Conservation (phyloP, 2,113 vertebrate species). For the Oreotragus oreotragus region DNA sequence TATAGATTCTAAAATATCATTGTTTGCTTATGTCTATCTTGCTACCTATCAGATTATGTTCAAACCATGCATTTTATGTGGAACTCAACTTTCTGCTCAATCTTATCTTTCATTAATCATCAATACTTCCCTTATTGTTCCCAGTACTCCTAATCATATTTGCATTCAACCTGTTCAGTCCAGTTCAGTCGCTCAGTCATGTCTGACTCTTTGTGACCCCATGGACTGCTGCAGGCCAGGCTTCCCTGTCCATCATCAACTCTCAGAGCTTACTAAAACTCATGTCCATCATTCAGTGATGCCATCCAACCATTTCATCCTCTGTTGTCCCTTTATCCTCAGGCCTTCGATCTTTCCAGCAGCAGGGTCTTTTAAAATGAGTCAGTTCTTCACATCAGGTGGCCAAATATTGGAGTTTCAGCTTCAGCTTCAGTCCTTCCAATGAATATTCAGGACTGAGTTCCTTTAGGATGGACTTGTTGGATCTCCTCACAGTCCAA, state of each 20-base stretch:
- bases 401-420: background rate
- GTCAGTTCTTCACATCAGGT: background rate
- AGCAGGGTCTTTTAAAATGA: background rate
- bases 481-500: background rate
- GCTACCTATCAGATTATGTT: background rate
- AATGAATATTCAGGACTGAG: background rate
- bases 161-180: background rate
- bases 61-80: background rate
- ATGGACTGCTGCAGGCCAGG: background rate
- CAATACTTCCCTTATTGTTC: background rate
- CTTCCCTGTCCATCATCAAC: background rate
- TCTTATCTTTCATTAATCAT: background rate
- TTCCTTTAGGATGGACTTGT: background rate
- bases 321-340: background rate
- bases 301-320: background rate
- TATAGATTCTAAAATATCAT: background rate
- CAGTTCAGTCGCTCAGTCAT: background rate
- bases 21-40: background rate
- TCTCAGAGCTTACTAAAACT: background rate
- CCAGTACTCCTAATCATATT: background rate
- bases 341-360: background rate
- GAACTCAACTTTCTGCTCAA: background rate
- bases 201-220: background rate
- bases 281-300: background rate
- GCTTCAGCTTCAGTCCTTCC: background rate